Evolutionary conservation across 2,888 invertebrate species (phyloP).

Genomic region (Drosophila peninsularis): DNA sequence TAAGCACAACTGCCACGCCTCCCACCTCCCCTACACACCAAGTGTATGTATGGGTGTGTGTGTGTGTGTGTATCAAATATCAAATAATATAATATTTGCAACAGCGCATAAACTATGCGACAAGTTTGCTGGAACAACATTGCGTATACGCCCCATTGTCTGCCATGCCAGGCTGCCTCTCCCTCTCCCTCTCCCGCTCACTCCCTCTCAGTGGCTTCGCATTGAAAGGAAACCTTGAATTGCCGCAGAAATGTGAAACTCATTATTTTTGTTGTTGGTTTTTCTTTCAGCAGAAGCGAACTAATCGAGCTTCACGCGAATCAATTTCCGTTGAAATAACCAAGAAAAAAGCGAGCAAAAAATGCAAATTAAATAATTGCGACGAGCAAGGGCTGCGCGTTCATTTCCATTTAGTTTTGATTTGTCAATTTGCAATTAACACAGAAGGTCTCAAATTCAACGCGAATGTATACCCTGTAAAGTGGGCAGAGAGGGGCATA

Average conservation of each 20-base stretch:
- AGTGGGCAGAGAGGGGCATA: too few relatives aligned
- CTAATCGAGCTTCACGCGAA: not conserved
- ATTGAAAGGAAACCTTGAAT: not conserved
- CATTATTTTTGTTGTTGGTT: not conserved
- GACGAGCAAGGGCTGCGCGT: not conserved
- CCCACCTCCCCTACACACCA: not conserved
- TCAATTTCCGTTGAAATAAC: not conserved
- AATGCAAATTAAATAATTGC: not conserved
- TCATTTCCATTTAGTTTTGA: too few relatives aligned
- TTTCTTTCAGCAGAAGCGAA: not conserved
- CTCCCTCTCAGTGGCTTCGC: too few relatives aligned
- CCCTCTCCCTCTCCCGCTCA: not conserved
- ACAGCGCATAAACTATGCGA: conserved; percentile 56
- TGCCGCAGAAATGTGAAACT: not conserved
- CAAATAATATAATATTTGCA: conserved; percentile 64
- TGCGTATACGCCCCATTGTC: conserved; percentile 60
- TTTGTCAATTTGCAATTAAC: not conserved
- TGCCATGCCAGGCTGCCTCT: not conserved
- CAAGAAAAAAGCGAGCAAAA: not conserved
- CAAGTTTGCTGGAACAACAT: conserved; percentile 47
- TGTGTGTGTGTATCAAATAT: conserved; percentile 50
- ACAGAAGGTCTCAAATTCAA: not conserved
- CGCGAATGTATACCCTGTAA: not conserved
- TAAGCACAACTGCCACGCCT: conserved; percentile 22
- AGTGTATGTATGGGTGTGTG: conserved; percentile 4